Conservation (phyloP, 92 coral and sea anemone genomes). For the Virgularia gustaviana region DNA sequence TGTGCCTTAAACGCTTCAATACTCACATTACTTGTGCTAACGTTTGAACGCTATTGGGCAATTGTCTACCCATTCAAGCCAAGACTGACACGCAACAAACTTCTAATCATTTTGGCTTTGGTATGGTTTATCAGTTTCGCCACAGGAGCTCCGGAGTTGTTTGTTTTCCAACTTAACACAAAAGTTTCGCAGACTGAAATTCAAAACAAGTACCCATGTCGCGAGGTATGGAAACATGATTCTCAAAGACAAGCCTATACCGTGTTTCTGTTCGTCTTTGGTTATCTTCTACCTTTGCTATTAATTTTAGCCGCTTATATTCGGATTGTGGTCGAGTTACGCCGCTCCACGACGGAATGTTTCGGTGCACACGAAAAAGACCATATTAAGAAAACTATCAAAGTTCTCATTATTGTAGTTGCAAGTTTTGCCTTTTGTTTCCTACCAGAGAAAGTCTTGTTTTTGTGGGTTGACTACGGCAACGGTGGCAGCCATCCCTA, state of each 20-base stretch:
- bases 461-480: constrained; percentile 94
- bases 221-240: constrained; percentile 48
- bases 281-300: constrained; percentile 56
- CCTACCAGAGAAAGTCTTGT: constrained; percentile 88
- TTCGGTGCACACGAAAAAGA: constrained; percentile 57
- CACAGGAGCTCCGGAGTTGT: constrained; percentile 59
- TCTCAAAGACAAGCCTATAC: constrained; percentile 57
- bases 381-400: constrained; percentile 78
- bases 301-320: constrained; percentile 60
- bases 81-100: constrained; percentile 40
- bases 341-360: constrained; percentile 57
- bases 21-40: constrained; percentile 57
- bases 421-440: constrained; percentile 85
- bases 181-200: constrained; percentile 23
- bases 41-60: constrained; percentile 60
- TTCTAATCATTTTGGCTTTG: constrained; percentile 43
- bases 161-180: constrained; percentile 46
- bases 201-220: constrained; percentile 45
- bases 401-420: constrained; percentile 72
- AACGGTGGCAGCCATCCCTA: constrained; percentile 66
- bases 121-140: constrained; percentile 55
- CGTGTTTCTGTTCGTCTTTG: constrained; percentile 45
- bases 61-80: constrained; percentile 59
- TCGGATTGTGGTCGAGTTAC: constrained; percentile 53
- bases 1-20: constrained; percentile 59